A percentile compares a stretch with the other conserved stretches of the same genome.
phyloP scores from a whole-genome alignment of 2,797 vertebrate genomes.

The Sebastes vulpes region DNA sequence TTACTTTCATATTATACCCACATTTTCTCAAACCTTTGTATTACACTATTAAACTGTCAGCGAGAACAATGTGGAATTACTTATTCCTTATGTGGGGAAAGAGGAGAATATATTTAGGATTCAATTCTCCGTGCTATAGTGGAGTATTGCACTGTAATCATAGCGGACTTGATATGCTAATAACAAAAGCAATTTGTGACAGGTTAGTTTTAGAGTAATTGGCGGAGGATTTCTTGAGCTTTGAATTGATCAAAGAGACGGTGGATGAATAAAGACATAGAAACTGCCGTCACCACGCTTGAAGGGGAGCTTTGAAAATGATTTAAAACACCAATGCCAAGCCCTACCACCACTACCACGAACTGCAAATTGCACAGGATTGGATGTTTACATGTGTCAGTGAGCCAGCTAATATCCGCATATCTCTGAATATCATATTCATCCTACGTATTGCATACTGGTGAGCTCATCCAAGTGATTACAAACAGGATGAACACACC shows the following conservation, averaged over 20 bases:
- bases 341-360: not conserved
- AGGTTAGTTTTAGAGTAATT: constrained; percentile 64
- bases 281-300: constrained; percentile 7
- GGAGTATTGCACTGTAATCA: constrained; percentile 42
- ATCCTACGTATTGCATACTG: not conserved
- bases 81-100: constrained; percentile 45
- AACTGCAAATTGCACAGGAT: not conserved
- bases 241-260: constrained; percentile 60
- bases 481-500: constrained; percentile 17
- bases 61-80: constrained; percentile 47
- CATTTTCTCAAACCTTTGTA: constrained; percentile 40
- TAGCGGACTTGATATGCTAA: constrained; percentile 49
- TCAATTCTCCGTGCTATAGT: constrained; percentile 9
- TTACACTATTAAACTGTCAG: constrained; percentile 62
- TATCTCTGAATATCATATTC: not conserved
- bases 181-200: constrained; percentile 63
- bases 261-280: constrained; percentile 40
- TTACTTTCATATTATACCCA: constrained; percentile 41
- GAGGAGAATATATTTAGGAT: constrained; percentile 47
- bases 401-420: not conserved
- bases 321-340: constrained; percentile 25
- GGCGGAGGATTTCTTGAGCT: constrained; percentile 45
- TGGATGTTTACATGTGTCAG: constrained; percentile 15
- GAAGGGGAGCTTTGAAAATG: constrained; percentile 30
- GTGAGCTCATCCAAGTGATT: constrained; percentile 19